Evolutionary conservation across 2,797 vertebrate genomes (phyloP), one percentile per base, ranked within the genome.

Genomic region (Propithecus perrieri): DNA sequence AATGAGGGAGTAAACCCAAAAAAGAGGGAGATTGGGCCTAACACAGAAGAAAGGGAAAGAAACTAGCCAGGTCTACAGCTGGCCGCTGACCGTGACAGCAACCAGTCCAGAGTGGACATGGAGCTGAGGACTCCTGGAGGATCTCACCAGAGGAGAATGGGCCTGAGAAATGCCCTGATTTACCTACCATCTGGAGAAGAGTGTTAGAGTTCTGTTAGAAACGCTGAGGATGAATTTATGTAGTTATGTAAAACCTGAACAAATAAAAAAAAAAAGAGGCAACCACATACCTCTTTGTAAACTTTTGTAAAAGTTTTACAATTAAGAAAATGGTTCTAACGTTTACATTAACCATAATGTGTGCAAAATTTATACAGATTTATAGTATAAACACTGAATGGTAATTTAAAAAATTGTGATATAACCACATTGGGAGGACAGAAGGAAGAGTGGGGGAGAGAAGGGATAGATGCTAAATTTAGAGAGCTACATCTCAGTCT

Each of bases 21-120:
- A 78, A 55, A 61, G 72, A 78, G 35, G 14, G 48, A 50, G 41
- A 53, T 18, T 33, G 30, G 24, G 10, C 3, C n/a, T 8, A 35
- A 35, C 28, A 4, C 38, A 80, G 76, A 79, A 63, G 74, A 26
- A 9, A 57, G 7, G 24, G 46, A 17, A 80, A 85, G 55, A n/a
- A 71, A 86, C 2, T 12, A 7, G 17, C 15, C 6, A 14, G 26
- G 30, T 15, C 48, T 28, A 12, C 17, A 59, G 69, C 48, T 17
- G 50, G 88, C 18, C 3, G 20, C n/a, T 13, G 65, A 69, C 22
- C 46, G 1, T 38, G 17, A 7, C 35, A 53, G 35, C 15, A 20
- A n/a, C 26, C 22, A 33, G 46, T 24, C 41, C 43, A 35, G 28
- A 17, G 26, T 5, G 41, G 35, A 50, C 0, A 0, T 30, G 43